These are phyloP conservation scores for Metaphire vulgaris DNA, from an alignment of 1,140 invertebrate species.

Conservation along the genomic window DNA sequence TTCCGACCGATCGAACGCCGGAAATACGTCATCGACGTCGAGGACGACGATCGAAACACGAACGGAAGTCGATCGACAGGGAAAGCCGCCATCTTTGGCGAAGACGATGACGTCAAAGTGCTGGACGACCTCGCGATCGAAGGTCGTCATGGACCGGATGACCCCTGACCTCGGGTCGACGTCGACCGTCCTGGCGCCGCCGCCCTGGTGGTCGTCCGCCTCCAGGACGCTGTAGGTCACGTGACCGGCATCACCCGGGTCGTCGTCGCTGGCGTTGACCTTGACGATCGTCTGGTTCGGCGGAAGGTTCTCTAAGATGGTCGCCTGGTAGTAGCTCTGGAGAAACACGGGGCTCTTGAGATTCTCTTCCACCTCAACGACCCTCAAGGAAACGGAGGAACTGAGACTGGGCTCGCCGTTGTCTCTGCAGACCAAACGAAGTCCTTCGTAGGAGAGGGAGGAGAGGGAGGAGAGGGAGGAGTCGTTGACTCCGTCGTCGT, in stretches of 20 bases:
- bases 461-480: too few species aligned
- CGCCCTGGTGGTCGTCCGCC: background rate
- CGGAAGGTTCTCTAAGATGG: constrained; percentile 68
- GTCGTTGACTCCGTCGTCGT: background rate
- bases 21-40: constrained; percentile 20
- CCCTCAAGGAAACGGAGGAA: constrained; percentile 57
- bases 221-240: constrained; percentile 55
- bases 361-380: constrained; percentile 68
- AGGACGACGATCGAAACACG: constrained; percentile 7
- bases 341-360: constrained; percentile 73
- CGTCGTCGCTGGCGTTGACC: constrained; percentile 68
- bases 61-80: background rate
- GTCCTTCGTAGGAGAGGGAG: background rate
- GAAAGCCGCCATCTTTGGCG: constrained; percentile 2
- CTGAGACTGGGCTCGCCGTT: constrained; percentile 22
- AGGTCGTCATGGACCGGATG: background rate
- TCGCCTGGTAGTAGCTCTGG: constrained; percentile 61
- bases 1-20: constrained; percentile 17
- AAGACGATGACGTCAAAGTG: constrained; percentile 15
- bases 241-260: constrained; percentile 69
- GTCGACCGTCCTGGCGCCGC: background rate
- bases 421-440: constrained; percentile 10
- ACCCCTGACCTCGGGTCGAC: constrained; percentile 19
- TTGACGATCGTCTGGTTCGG: constrained; percentile 65
- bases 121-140: constrained; percentile 8